Evolutionary conservation across 2,888 invertebrate genomes (phyloP).

Genomic region (Adelognathus sp.): DNA sequence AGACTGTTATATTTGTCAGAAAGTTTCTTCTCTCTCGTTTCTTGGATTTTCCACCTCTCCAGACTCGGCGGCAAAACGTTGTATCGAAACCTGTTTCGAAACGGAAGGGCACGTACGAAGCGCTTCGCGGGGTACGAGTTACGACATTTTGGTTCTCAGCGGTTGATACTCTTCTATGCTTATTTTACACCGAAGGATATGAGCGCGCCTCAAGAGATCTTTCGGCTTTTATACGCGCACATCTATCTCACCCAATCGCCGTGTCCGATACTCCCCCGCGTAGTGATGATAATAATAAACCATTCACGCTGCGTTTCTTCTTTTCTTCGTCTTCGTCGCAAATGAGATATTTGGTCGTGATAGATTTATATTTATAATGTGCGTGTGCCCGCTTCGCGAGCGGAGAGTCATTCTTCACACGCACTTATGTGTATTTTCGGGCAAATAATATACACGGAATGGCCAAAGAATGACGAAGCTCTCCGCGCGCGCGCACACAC

Average conservation of each 20-base stretch:
- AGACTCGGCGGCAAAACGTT: slow-evolving; percentile 30
- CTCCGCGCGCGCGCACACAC: not conserved
- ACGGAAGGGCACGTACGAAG: too few species aligned
- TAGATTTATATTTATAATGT: slow-evolving; percentile 30
- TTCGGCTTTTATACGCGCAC: not conserved
- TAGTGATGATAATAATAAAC: not conserved
- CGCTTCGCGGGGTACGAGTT: too few species aligned
- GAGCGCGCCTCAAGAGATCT: not conserved
- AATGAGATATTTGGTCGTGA: not conserved
- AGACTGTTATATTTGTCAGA: slow-evolving; percentile 68
- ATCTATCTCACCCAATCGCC: not conserved
- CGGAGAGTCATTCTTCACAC: not conserved
- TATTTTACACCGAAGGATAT: slow-evolving; percentile 33
- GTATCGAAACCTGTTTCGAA: too few species aligned
- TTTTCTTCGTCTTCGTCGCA: too few species aligned
- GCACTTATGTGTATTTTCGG: slow-evolving; percentile 62
- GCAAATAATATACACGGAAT: slow-evolving; percentile 65
- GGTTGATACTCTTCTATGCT: slow-evolving; percentile 43
- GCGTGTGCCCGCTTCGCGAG: not conserved
- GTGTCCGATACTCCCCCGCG: not conserved
- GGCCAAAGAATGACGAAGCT: slow-evolving; percentile 55
- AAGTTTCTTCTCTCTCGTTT: slow-evolving; percentile 49
- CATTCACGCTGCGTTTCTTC: not conserved
- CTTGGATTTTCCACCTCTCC: slow-evolving; percentile 59
- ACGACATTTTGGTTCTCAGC: too few species aligned